These are phyloP conservation scores for Blennius ocellaris DNA, from an alignment of 2,113 vertebrate species.

Conservation along the genomic window DNA sequence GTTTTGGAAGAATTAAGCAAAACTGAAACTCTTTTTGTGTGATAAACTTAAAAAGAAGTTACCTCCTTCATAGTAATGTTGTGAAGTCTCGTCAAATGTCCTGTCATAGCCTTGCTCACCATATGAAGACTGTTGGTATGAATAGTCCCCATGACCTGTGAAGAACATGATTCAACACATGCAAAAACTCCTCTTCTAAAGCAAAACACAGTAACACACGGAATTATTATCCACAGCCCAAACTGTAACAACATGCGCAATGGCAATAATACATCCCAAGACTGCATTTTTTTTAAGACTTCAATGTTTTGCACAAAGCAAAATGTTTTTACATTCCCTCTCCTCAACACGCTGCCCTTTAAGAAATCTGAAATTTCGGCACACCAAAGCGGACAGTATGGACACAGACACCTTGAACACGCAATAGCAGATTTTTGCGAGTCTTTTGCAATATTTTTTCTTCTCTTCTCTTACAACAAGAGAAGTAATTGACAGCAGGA, in stretches of 20 bases:
- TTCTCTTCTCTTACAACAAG: slow-evolving; percentile 33
- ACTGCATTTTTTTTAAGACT: slow-evolving; percentile 38
- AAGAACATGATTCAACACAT: slow-evolving; percentile 47
- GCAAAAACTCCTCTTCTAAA: slow-evolving; percentile 30
- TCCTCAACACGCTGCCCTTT: slow-evolving; percentile 22
- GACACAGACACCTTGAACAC: slow-evolving; percentile 65
- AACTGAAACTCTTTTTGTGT: background rate
- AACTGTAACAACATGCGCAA: slow-evolving; percentile 14
- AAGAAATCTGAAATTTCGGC: slow-evolving; percentile 78
- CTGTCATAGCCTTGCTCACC: slow-evolving; percentile 94
- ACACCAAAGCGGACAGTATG: slow-evolving; percentile 74
- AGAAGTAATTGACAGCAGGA: slow-evolving; percentile 14
- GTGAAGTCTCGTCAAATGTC: slow-evolving; percentile 92
- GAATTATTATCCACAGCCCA: slow-evolving; percentile 1
- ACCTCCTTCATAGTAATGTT: slow-evolving; percentile 98
- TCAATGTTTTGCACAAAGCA: slow-evolving; percentile 30
- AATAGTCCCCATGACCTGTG: slow-evolving; percentile 91
- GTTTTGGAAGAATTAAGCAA: background rate
- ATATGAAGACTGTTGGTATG: slow-evolving; percentile 93
- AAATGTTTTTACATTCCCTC: slow-evolving; percentile 6
- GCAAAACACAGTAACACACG: slow-evolving; percentile 9
- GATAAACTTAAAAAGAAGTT: background rate
- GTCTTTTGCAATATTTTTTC: background rate
- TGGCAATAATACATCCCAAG: slow-evolving; percentile 22
- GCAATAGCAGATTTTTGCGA: slow-evolving; percentile 16